Evolutionary conservation across 2,797 vertebrate genomes (phyloP).

Genomic region (Pseudochirops cupreus): DNA sequence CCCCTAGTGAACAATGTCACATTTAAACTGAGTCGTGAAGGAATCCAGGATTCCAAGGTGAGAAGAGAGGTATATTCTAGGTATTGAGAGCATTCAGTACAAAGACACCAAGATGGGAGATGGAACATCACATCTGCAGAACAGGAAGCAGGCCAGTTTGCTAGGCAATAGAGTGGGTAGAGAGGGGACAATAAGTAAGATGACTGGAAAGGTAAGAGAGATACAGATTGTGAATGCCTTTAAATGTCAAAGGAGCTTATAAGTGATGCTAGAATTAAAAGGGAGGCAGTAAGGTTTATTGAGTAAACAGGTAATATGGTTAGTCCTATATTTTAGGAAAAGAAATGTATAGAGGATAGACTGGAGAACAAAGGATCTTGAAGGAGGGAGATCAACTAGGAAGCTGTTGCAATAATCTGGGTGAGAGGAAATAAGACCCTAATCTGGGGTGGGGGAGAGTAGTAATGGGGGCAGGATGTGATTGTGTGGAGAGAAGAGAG

Average conservation of each 20-base stretch:
- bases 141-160: not conserved
- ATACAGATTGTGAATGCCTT: not conserved
- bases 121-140: not conserved
- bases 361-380: not conserved
- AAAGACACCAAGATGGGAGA: not conserved
- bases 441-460: too few species aligned
- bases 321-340: not conserved
- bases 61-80: not conserved
- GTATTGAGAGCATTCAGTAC: not conserved
- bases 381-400: not conserved
- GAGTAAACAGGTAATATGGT: not conserved
- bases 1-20: not conserved
- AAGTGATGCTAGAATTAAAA: not conserved
- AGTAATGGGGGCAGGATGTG: not conserved
- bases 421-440: not conserved
- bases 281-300: not conserved
- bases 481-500: not conserved
- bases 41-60: not conserved
- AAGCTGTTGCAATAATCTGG: not conserved
- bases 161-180: not conserved
- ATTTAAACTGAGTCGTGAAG: not conserved
- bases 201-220: not conserved
- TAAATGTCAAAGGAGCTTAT: not conserved
- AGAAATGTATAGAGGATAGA: not conserved
- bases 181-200: not conserved